Evolutionary conservation across 2,888 invertebrate species (phyloP).

Genomic region (Sesia bembeciformis): DNA sequence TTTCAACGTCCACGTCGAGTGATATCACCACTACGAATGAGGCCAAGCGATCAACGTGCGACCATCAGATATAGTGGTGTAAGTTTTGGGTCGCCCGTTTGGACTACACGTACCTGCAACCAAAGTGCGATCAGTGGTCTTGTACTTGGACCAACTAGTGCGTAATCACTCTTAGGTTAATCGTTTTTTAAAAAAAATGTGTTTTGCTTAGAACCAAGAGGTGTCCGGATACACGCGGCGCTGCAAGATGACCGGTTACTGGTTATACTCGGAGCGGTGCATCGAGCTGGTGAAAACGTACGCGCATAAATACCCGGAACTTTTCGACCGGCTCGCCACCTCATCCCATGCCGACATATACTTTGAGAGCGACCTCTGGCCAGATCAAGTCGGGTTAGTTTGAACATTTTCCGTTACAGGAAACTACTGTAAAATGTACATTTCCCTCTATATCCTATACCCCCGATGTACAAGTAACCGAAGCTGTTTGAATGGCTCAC

Average conservation of each 20-base stretch:
- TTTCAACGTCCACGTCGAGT: too few species aligned
- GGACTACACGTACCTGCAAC: too few species aligned
- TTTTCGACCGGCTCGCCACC: slow-evolving; percentile 77
- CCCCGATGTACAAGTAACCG: slow-evolving; percentile 73
- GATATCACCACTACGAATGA: too few species aligned
- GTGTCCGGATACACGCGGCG: slow-evolving; percentile 88
- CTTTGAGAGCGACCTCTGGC: slow-evolving; percentile 81
- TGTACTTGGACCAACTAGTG: too few species aligned
- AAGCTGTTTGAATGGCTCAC: slow-evolving; percentile 79
- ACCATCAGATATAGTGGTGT: too few species aligned
- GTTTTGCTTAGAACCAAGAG: slow-evolving; percentile 71
- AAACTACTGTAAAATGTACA: too few species aligned
- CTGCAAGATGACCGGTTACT: slow-evolving; percentile 72
- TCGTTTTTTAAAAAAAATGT: too few species aligned
- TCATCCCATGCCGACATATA: slow-evolving; percentile 65
- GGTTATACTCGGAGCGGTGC: slow-evolving; percentile 88
- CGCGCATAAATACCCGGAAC: slow-evolving; percentile 79
- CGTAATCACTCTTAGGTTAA: too few species aligned
- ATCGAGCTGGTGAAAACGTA: slow-evolving; percentile 82
- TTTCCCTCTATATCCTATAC: too few species aligned
- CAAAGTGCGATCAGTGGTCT: too few species aligned
- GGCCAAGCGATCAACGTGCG: too few species aligned
- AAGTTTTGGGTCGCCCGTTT: too few species aligned
- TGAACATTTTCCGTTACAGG: not conserved
- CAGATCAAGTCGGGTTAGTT: slow-evolving; percentile 64